phyloP scores from a whole-genome alignment of 2,888 invertebrate genomes.

The Steromphala cineraria region DNA sequence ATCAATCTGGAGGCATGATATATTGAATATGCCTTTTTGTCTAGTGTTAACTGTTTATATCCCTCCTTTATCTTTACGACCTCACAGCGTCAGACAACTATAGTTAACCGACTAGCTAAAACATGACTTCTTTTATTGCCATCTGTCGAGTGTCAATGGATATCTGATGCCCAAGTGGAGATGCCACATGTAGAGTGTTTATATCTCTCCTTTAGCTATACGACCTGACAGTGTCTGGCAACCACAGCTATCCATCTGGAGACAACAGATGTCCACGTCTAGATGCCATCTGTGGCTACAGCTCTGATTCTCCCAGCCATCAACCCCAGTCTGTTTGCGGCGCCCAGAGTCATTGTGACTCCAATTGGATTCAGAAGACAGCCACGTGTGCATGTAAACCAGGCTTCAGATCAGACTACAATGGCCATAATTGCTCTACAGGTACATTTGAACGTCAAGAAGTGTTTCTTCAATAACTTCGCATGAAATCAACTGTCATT shows the following conservation, averaged over 20 bases:
- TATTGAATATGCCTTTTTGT: too few species aligned
- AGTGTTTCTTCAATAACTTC: too few species aligned
- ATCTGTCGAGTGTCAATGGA: too few species aligned
- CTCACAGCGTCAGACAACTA: slow-evolving; percentile 85
- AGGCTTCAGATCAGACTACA: slow-evolving; percentile 79
- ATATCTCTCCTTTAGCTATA: slow-evolving; percentile 81
- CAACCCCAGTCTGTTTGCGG: slow-evolving; percentile 57
- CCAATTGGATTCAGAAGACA: slow-evolving; percentile 79
- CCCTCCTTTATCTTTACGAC: slow-evolving; percentile 86
- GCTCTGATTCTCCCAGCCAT: not conserved
- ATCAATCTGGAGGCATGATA: slow-evolving; percentile 63
- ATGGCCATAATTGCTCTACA: too few species aligned
- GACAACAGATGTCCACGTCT: slow-evolving; percentile 91
- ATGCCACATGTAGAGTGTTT: too few species aligned
- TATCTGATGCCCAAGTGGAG: too few species aligned
- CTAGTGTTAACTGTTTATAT: too few species aligned
- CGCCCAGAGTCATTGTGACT: slow-evolving; percentile 87
- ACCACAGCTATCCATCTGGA: slow-evolving; percentile 83
- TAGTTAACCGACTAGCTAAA: slow-evolving; percentile 79
- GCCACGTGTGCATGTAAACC: slow-evolving; percentile 94
- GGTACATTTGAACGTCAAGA: too few species aligned
- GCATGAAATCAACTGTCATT: too few species aligned
- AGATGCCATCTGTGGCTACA: slow-evolving; percentile 84
- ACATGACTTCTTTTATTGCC: slow-evolving; percentile 76
- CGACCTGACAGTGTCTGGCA: slow-evolving; percentile 84